Conservation (phyloP, 2,113 vertebrate genomes). For the Hippocampus abdominalis region DNA sequence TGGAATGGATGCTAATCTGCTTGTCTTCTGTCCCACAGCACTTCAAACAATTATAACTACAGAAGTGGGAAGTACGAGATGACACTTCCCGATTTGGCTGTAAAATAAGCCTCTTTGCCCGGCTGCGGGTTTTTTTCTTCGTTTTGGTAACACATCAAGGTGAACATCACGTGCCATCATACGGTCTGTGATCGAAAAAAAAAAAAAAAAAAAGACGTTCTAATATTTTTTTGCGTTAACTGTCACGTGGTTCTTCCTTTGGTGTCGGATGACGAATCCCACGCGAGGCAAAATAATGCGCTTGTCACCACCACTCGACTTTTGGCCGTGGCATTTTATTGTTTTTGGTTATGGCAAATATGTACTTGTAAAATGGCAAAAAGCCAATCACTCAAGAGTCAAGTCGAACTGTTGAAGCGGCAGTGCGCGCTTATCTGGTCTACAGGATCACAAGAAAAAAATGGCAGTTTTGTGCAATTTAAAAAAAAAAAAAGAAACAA, state of each 20-base stretch:
- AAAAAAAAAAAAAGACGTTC: too few relatives aligned
- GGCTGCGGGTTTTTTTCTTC: too few relatives aligned
- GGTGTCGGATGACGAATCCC: neutral
- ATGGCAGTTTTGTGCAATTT: slow-evolving; percentile 63
- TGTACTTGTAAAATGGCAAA: slow-evolving; percentile 24
- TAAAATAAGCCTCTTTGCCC: neutral
- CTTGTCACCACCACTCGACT: neutral
- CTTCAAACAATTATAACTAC: too few relatives aligned
- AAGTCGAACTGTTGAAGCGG: neutral
- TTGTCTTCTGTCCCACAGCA: too few relatives aligned
- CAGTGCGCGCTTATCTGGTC: neutral
- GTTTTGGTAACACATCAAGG: neutral
- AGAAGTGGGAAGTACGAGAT: too few relatives aligned
- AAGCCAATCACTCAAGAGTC: slow-evolving; percentile 6
- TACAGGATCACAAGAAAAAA: slow-evolving; percentile 12
- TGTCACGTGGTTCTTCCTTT: neutral
- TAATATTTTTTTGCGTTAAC: neutral
- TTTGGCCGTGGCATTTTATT: slow-evolving; percentile 30
- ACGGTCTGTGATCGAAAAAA: neutral
- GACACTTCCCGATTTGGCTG: too few relatives aligned
- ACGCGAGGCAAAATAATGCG: neutral
- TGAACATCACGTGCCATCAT: neutral
- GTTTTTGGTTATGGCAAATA: slow-evolving; percentile 19
- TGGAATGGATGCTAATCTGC: too few relatives aligned
- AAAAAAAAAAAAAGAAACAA: neutral